These are phyloP conservation scores for Solen grandis DNA, from an alignment of 1,140 invertebrate genomes.

Conservation along the genomic window DNA sequence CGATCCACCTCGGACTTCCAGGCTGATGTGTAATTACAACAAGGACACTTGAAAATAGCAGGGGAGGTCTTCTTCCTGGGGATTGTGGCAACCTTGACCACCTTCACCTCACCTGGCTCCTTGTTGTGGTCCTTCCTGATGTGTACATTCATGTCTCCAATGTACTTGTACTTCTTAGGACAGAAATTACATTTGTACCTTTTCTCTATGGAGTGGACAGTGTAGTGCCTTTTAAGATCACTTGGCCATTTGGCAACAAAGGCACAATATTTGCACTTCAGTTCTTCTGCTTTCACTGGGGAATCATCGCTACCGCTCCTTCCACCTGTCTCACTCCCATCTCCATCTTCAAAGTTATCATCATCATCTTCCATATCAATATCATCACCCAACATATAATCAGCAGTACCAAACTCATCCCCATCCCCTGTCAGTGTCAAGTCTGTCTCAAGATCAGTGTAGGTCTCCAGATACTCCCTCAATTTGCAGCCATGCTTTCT, in stretches of 20 bases:
- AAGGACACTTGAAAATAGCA: conserved; percentile 73
- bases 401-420: too few relatives aligned
- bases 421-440: neutral
- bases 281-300: conserved; percentile 48
- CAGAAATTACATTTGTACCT: conserved; percentile 80
- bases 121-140: conserved; percentile 74
- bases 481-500: conserved; percentile 77
- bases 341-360: neutral
- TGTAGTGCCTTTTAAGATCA: conserved; percentile 87
- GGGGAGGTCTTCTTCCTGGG: conserved; percentile 72
- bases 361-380: conserved; percentile 22
- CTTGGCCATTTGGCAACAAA: conserved; percentile 92
- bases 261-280: conserved; percentile 86
- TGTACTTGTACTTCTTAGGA: conserved; percentile 81
- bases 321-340: too few relatives aligned
- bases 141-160: conserved; percentile 79
- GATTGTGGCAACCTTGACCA: conserved; percentile 69
- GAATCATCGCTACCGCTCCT: conserved; percentile 29
- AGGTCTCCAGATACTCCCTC: conserved; percentile 65
- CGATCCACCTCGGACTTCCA: conserved; percentile 76
- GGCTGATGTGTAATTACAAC: conserved; percentile 70
- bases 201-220: conserved; percentile 84
- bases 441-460: conserved; percentile 17
- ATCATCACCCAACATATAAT: too few relatives aligned
- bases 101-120: conserved; percentile 64